phyloP scores from a whole-genome alignment of 2,113 vertebrate species.

The Myxocyprinus asiaticus region DNA sequence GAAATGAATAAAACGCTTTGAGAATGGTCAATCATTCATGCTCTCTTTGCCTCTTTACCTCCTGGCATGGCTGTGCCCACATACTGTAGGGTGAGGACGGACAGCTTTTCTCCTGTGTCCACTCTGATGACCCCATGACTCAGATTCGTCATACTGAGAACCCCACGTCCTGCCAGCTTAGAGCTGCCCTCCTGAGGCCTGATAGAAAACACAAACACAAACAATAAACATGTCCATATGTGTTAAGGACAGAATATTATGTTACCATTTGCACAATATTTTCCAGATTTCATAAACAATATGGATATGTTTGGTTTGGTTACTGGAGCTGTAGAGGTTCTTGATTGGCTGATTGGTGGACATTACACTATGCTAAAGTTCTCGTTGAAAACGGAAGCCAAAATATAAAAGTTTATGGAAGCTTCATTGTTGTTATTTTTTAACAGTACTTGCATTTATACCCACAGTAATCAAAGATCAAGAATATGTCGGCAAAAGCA shows the following conservation, averaged over 20 bases:
- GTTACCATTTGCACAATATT: slow-evolving; percentile 3
- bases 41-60: slow-evolving; percentile 72
- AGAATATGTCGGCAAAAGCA: no score
- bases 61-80: slow-evolving; percentile 95
- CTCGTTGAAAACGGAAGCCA: no score
- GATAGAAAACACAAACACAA: slow-evolving; percentile 30
- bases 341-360: no score
- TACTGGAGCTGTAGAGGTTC: neutral
- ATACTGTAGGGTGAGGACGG: slow-evolving; percentile 92
- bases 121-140: slow-evolving; percentile 92
- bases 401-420: no score
- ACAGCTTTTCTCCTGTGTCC: slow-evolving; percentile 95
- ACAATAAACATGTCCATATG: no score
- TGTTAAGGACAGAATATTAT: neutral
- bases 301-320: slow-evolving; percentile 21
- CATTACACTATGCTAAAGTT: no score
- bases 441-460: no score
- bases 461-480: no score
- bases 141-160: slow-evolving; percentile 94
- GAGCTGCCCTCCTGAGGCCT: slow-evolving; percentile 89
- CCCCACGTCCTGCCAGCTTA: slow-evolving; percentile 84
- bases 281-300: slow-evolving; percentile 26
- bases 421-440: no score
- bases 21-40: neutral
- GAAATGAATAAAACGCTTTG: neutral